Conservation (phyloP, 2,888 invertebrate species). For the Conops quadrifasciatus region DNA sequence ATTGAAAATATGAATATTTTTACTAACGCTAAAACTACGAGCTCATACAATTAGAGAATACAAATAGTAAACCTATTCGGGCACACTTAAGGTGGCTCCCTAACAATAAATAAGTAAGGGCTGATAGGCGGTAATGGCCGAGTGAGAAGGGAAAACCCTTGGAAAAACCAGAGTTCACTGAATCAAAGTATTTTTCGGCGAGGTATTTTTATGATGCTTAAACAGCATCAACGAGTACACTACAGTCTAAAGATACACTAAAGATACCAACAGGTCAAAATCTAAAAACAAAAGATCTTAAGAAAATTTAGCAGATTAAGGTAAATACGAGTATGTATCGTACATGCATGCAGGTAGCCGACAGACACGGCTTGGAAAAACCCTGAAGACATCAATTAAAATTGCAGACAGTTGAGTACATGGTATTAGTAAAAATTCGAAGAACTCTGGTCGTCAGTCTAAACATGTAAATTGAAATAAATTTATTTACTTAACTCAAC, state of each 20-base stretch:
- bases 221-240: no score
- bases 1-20: no score
- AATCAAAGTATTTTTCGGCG: neutral
- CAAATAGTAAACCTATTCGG: no score
- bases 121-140: neutral
- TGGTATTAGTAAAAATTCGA: constrained; percentile 7
- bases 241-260: neutral
- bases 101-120: neutral
- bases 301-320: neutral
- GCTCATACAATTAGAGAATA: no score
- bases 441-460: constrained; percentile 7
- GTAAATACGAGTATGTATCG: neutral
- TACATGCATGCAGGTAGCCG: neutral
- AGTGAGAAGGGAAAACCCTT: neutral
- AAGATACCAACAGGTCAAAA: neutral
- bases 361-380: constrained; percentile 13
- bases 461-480: neutral
- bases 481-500: constrained; percentile 27
- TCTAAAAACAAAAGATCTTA: neutral
- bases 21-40: no score
- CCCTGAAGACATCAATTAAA: constrained; percentile 20
- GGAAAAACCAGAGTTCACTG: neutral
- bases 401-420: neutral
- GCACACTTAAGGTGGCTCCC: no score
- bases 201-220: neutral